These are phyloP conservation scores for Melanotaenia duboulayi DNA, from an alignment of 2,113 vertebrate species.

Conservation along the genomic window DNA sequence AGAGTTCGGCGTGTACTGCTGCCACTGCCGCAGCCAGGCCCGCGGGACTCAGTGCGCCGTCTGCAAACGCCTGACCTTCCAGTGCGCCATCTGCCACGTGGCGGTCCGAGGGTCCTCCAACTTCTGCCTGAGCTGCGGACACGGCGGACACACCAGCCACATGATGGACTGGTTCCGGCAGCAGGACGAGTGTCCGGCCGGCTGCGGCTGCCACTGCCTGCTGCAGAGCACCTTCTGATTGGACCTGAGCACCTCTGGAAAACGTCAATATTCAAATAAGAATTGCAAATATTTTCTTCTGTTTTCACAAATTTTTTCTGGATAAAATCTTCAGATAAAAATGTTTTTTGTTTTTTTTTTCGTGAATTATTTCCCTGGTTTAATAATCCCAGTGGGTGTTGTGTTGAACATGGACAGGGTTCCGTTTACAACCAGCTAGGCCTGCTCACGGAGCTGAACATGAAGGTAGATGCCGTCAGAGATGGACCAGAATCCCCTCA, in stretches of 20 bases:
- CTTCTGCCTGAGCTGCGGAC: conserved; percentile 96
- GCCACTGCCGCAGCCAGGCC: conserved; percentile 94
- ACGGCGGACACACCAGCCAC: conserved; percentile 95
- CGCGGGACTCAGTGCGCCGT: conserved; percentile 92
- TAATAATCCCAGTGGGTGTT: too few relatives aligned
- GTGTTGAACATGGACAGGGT: too few relatives aligned
- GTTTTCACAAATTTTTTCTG: too few relatives aligned
- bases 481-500: too few relatives aligned
- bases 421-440: too few relatives aligned
- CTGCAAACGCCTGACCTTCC: conserved; percentile 96
- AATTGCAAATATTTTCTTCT: too few relatives aligned
- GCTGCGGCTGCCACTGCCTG: conserved; percentile 95
- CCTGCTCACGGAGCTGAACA: too few relatives aligned
- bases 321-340: too few relatives aligned
- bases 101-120: conserved; percentile 95
- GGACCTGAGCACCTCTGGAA: fast-evolving
- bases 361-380: too few relatives aligned
- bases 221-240: conserved; percentile 95
- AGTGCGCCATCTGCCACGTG: conserved; percentile 97
- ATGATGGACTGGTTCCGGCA: conserved; percentile 99
- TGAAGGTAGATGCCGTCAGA: too few relatives aligned
- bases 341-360: too few relatives aligned
- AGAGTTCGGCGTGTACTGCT: conserved; percentile 98
- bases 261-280: neutral
- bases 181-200: conserved; percentile 95